Evolutionary conservation across 2,888 invertebrate species (phyloP), one percentile per base, ranked within the genome.

Genomic region (Cataglyphis cursor): DNA sequence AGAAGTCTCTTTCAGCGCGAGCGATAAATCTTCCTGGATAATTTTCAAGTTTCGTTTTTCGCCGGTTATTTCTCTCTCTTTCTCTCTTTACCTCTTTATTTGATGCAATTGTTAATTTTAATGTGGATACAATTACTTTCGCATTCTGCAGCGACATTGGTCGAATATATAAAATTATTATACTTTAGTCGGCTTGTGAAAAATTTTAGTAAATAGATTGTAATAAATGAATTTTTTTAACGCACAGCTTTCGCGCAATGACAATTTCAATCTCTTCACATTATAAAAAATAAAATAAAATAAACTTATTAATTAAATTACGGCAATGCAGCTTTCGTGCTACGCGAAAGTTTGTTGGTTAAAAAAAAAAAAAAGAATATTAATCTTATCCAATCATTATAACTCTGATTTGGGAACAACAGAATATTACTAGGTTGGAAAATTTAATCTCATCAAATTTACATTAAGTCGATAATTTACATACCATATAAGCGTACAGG

Each of bases 241-340:
- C 75, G 61, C 65, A 24, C 9, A 6, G 15, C 38, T 74, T 62
- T 21, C n/a, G 44, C 31, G 76, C 64, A 84, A 81, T 82, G 70
- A 65, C 70, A 85, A 86, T 87, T 87, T 83, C 81, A 84, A 87
- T 85, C 84, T 85, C 84, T 85, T 83, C 83, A 81, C 82, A 85
- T 82, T 88, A 35, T 35, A 87, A 73, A 65, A 66, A 81, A 24
- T 62, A 70, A 65, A 76, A 82, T 81, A 68, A 82, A 83, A 88
- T 88, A 86, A 83, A 83, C 87, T 82, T 87, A 84, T 84, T 86
- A 88, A 88, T 88, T 86, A 82, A 85, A 88, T 88, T 78, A 83
- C 75, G 80, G 82, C 80, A 80, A 44, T 81, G 76, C 24, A 38
- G 59, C 61, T 72, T 76, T 74, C 80, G 80, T 61, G 85, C 84